Conservation (phyloP, 2,888 invertebrate species). For the Luffia ferchaultella region DNA sequence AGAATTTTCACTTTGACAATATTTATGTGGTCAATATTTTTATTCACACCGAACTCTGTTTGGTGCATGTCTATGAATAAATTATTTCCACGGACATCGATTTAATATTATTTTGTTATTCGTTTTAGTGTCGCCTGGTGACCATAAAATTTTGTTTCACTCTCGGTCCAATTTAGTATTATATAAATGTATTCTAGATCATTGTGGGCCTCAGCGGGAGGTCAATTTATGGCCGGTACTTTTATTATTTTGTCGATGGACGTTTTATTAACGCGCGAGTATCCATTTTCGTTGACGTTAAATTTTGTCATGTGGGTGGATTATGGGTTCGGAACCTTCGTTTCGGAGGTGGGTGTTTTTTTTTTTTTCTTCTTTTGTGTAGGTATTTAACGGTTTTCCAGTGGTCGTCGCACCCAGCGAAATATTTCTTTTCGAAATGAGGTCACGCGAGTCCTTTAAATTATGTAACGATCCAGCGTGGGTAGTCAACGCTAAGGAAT, state of each 20-base stretch:
- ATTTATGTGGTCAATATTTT: slow-evolving; percentile 22
- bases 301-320: slow-evolving; percentile 27
- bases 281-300: slow-evolving; percentile 11
- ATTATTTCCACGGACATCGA: slow-evolving; percentile 17
- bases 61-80: slow-evolving; percentile 29
- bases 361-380: neutral
- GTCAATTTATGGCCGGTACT: slow-evolving; percentile 22
- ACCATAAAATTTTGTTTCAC: slow-evolving; percentile 7
- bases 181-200: neutral
- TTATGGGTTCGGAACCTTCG: slow-evolving; percentile 21
- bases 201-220: slow-evolving; percentile 21
- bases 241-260: slow-evolving; percentile 13
- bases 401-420: neutral
- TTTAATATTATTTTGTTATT: neutral
- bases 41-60: slow-evolving; percentile 24
- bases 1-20: slow-evolving; percentile 7
- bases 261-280: slow-evolving; percentile 10
- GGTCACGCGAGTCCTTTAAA: too few species aligned
- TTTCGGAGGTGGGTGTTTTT: slow-evolving; percentile 13
- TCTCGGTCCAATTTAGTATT: slow-evolving; percentile 1
- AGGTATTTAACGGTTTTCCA: neutral
- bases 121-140: slow-evolving; percentile 2
- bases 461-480: too few species aligned
- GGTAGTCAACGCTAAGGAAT: too few species aligned
- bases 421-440: neutral